Evolutionary conservation across 1,140 invertebrate genomes (phyloP).

Genomic region (Sarcophaga bullata): DNA sequence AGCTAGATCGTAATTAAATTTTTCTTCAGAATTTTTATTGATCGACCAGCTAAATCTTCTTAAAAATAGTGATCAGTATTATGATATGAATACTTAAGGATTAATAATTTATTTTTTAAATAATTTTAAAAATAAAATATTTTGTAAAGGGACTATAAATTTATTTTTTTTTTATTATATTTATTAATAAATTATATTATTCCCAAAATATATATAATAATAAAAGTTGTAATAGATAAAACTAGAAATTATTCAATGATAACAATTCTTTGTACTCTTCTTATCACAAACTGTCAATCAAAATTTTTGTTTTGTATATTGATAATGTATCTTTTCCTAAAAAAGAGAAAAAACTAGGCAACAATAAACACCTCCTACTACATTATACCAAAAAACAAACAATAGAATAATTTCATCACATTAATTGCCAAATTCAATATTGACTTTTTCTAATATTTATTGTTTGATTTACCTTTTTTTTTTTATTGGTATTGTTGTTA

Average conservation of each 20-base stretch:
- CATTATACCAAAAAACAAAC: background rate
- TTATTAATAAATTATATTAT: too few species aligned
- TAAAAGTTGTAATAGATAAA: too few species aligned
- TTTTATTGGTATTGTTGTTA: background rate
- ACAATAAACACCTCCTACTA: background rate
- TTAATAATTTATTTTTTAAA: too few species aligned
- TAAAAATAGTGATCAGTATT: too few species aligned
- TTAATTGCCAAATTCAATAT: conserved; percentile 30
- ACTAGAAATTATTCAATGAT: background rate
- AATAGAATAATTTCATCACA: background rate
- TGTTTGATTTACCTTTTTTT: conserved; percentile 13
- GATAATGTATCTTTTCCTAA: background rate
- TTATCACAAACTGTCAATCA: conserved; percentile 45
- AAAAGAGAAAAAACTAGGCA: background rate
- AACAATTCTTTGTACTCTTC: conserved; percentile 9
- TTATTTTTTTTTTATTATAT: too few species aligned
- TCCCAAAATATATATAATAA: too few species aligned
- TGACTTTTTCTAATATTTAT: background rate
- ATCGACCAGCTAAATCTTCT: too few species aligned
- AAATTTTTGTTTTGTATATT: background rate
- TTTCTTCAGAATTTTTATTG: too few species aligned
- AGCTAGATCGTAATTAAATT: too few species aligned
- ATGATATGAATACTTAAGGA: too few species aligned
- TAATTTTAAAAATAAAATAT: too few species aligned
- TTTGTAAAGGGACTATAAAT: too few species aligned